Percentiles rank a stretch among this genome's conserved stretches.
Conservation (phyloP, 1,140 invertebrate species). For the Bradynema listronoti region DNA sequence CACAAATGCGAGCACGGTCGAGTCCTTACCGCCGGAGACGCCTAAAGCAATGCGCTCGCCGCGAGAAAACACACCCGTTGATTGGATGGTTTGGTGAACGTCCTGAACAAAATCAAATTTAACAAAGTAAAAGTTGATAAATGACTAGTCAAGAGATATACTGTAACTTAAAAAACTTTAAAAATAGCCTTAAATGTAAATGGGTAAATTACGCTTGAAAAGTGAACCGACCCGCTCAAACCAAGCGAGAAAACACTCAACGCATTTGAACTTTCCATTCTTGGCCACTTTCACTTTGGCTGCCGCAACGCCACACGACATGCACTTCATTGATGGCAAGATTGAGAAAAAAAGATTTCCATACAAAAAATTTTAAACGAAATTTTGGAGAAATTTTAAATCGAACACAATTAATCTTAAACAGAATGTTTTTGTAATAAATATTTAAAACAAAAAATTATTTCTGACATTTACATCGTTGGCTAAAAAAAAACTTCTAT, state of each 20-base stretch:
- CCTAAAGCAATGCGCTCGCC: constrained; percentile 87
- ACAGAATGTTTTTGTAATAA: background rate
- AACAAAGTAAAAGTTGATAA: background rate
- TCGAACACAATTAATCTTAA: background rate
- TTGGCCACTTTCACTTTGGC: constrained; percentile 45
- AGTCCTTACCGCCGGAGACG: constrained; percentile 97
- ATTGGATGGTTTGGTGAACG: constrained; percentile 84
- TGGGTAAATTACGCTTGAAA: too few species aligned
- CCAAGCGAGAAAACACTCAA: constrained; percentile 66
- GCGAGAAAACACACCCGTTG: constrained; percentile 74
- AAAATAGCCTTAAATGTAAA: too few species aligned
- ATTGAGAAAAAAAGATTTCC: background rate
- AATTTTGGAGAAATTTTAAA: background rate
- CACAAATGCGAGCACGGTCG: constrained; percentile 81
- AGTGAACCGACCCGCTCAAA: constrained; percentile 65
- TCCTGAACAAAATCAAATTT: constrained; percentile 69
- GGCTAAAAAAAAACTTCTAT: too few species aligned
- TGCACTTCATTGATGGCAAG: constrained; percentile 19
- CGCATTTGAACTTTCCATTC: constrained; percentile 63
- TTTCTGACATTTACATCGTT: background rate
- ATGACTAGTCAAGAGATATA: constrained; percentile 41
- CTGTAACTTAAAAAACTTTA: constrained; percentile 79
- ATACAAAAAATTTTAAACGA: background rate
- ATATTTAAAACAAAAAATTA: background rate
- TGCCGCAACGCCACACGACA: constrained; percentile 10